Evolutionary conservation across 2,888 invertebrate genomes (phyloP), one percentile per base, ranked within the genome.

Genomic region (Molorchus minor): DNA sequence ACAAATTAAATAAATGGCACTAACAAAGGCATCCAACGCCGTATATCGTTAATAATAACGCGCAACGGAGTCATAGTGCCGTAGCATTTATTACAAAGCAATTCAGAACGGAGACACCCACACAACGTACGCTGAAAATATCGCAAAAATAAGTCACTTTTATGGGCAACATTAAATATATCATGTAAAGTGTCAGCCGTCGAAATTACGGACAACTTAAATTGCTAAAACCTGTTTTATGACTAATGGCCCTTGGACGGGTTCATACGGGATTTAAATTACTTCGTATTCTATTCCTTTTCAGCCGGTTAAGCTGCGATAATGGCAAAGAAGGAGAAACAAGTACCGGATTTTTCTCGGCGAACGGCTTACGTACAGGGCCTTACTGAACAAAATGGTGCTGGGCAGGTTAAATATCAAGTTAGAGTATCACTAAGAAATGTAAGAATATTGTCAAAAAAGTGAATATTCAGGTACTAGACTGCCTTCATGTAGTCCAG

Each of bases 111-210:
- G 41, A 35, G 46, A 44, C 61, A 43, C 58, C 58, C 47, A 59
- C 58, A 59, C 55, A 20, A 20, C 44, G 46, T 29, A 54, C 53
- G 33, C n/a, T 54, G 25, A 57, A 47, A 51, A 51, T 58, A 57
- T 65, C 49, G 56, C 47, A 54, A 62, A 62, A 65, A 58, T 65
- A 61, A 56, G 60, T 62, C 65, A 58, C 53, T 54, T 65, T 65
- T 65, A 65, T 56, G 62, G 58, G 41, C 62, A 61, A 59, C 64
- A 62, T 62, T 58, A 52, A 56, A 64, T 64, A 59, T 59, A 54
- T 64, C 59, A 62, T 62, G 64, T 62, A 49, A 52, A 49, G 52
- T 58, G 58, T 56, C 61, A 61, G 25, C 21, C 49, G 36, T 57
- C 52, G 51, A 25, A 64, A 51, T 61, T 64, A 61, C 58, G 61